These are phyloP conservation scores for Dendrocincla fuliginosa DNA, from an alignment of 2,797 vertebrate genomes.

Conservation along the genomic window DNA sequence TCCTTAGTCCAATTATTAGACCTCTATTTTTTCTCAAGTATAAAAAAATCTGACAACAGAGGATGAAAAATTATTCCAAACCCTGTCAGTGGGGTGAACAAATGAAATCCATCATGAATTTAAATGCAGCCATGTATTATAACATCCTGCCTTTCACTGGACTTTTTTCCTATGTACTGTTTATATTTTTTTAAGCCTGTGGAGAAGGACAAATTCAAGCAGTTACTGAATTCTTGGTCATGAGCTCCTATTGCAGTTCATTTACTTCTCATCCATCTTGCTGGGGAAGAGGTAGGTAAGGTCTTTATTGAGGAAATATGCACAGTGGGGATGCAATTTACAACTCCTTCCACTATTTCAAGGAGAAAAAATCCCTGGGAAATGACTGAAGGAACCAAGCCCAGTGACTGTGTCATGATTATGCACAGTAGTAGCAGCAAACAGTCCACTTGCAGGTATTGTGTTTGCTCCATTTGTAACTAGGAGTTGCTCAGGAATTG, in stretches of 20 bases:
- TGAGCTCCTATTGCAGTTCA: not conserved
- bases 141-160: not conserved
- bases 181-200: not conserved
- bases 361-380: not conserved
- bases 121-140: slow-evolving; percentile 11
- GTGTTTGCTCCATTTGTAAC: not conserved
- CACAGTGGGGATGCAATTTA: not conserved
- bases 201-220: not conserved
- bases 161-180: not conserved
- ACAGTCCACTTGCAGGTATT: not conserved
- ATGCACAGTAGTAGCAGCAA: not conserved
- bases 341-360: not conserved
- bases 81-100: not conserved
- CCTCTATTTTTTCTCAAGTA: slow-evolving; percentile 37
- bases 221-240: not conserved
- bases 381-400: not conserved
- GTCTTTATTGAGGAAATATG: not conserved
- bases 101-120: slow-evolving; percentile 37
- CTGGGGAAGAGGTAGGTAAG: not conserved
- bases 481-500: not conserved
- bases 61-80: slow-evolving; percentile 34
- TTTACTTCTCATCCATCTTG: not conserved
- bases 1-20: slow-evolving; percentile 65
- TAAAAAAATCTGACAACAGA: slow-evolving; percentile 29
- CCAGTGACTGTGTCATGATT: not conserved